Base-by-base conservation (phyloP, 1,140 invertebrate species). In the Neuroterus valhalla region DNA sequence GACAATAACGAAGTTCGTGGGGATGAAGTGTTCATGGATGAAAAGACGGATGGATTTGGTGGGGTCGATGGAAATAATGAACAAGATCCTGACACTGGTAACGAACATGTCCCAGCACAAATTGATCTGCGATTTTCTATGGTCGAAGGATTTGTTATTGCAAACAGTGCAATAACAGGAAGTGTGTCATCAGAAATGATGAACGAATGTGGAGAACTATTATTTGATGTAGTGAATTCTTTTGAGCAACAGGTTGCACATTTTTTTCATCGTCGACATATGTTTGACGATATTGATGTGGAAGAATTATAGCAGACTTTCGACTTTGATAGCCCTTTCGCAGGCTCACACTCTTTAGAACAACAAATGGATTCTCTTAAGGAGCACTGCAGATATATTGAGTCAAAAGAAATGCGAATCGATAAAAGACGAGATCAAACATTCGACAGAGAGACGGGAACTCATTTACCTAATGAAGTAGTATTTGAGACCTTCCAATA, bases 311-410 rank as follows among this genome's bases (percentile, higher is more conserved):
- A 26, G 6, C 1, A 48, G 3, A 48, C 48, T 19, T 44, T 70
- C 48, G 21, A 69, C 31, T 74, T 74, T 66, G 52, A 70, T 17
- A 74, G 48, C 43, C 72, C 72, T 62, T 74, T 70, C 48, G 43
- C 31, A 26, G 31, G 52, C 14, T 44, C 70, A 17, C 66, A 26
- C 31, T 69, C 19, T 43, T 50, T 52, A 26, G 4, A 66, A 4
- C 67, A 72, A 46, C 38, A 72, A 31, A 72, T 68, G 45, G 44
- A 38, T 2, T 31, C 70, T 17, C 52, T 72, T 21, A 45, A 45
- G 6, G 43, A 45, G n/a, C 10, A 5, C 17, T 43, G 42, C 42
- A 4, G 26, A 12, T 72, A 72, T 43, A 45, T 72, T 12, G 52
- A 26, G 4, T 8, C 50, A 8, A 26, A 11, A 21, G 70, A 72